Percentiles rank a stretch among this genome's conserved stretches.
These are phyloP conservation scores for Amblyjoppa fuscipennis DNA, from an alignment of 2,888 invertebrate species.

Conservation along the genomic window DNA sequence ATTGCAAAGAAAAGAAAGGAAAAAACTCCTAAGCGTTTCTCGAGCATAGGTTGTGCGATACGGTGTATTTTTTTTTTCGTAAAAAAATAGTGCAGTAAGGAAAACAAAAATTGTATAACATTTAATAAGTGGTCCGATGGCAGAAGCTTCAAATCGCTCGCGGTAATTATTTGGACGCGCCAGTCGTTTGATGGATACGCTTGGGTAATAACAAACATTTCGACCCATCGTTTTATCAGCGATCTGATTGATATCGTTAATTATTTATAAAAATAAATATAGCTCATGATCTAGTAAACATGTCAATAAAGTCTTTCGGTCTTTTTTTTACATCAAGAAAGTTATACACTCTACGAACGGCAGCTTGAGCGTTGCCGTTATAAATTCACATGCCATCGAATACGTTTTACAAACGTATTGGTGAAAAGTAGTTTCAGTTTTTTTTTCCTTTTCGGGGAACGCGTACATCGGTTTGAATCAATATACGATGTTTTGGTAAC, in stretches of 20 bases:
- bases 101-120: constrained; percentile 36
- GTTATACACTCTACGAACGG: constrained; percentile 52
- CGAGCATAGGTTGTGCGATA: constrained; percentile 53
- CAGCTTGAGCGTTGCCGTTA: constrained; percentile 49
- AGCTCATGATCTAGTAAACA: constrained; percentile 67
- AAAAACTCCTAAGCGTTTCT: constrained; percentile 19
- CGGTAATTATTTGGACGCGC: constrained; percentile 27
- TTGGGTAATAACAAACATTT: constrained; percentile 17
- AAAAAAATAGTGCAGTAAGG: constrained; percentile 58
- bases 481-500: constrained; percentile 13
- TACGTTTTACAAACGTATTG: constrained; percentile 52
- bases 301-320: constrained; percentile 67
- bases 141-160: constrained; percentile 40
- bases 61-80: constrained; percentile 18
- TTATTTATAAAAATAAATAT: constrained; percentile 72
- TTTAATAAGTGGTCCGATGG: constrained; percentile 27
- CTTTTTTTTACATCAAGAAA: constrained; percentile 58
- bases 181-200: background rate
- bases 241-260: constrained; percentile 51
- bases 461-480: constrained; percentile 1
- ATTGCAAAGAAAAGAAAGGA: background rate
- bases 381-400: constrained; percentile 51
- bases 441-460: constrained; percentile 8
- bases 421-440: constrained; percentile 22
- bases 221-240: constrained; percentile 18